A percentile compares a stretch with the other conserved stretches of the same genome.
These are phyloP conservation scores for Minunthozetes semirufus DNA, from an alignment of 2,888 invertebrate species.

Conservation along the genomic window DNA sequence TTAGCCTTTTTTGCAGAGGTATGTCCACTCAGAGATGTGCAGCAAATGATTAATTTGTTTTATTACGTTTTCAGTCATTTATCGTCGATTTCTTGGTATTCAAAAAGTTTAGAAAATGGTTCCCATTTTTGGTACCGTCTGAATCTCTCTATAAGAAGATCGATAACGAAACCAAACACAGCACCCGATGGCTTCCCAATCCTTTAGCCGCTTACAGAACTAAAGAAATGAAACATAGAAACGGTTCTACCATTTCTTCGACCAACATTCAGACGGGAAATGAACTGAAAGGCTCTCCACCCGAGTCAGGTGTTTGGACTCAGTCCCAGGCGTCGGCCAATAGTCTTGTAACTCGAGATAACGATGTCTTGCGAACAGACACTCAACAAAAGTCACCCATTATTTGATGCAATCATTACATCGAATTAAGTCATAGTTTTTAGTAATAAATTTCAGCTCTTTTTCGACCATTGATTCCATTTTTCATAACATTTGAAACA, in stretches of 20 bases:
- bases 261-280: background rate
- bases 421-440: background rate
- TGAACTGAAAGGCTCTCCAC: conserved; percentile 2
- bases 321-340: conserved; percentile 8
- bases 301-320: conserved; percentile 23
- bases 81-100: conserved; percentile 38
- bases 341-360: conserved; percentile 1
- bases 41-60: too few relatives aligned
- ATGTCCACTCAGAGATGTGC: conserved; percentile 41
- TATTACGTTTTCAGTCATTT: conserved; percentile 28
- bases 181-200: conserved; percentile 36
- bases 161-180: conserved; percentile 35
- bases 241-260: background rate
- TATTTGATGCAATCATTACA: conserved; percentile 1
- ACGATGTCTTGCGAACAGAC: background rate
- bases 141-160: conserved; percentile 33
- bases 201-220: conserved; percentile 9
- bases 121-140: conserved; percentile 2
- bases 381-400: background rate
- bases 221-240: background rate
- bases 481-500: conserved; percentile 4
- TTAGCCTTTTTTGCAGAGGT: conserved; percentile 60
- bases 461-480: background rate
- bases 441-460: background rate
- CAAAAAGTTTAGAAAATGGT: conserved; percentile 35